These are phyloP conservation scores for Sinocyclocheilus anshuiensis DNA, from an alignment of 2,113 vertebrate species.

Conservation along the genomic window DNA sequence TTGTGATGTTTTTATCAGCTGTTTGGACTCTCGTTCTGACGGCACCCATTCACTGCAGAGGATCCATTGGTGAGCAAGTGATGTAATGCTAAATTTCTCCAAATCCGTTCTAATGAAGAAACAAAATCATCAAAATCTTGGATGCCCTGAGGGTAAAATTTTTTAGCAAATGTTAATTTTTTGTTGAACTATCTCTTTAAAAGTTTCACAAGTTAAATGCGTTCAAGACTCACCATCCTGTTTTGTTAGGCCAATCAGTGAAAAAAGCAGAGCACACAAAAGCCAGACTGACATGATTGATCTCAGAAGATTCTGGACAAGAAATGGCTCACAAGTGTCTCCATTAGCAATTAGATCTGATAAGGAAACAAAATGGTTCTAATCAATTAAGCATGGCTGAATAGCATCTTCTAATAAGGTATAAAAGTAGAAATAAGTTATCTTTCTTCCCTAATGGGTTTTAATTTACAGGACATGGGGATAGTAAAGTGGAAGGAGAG, in stretches of 20 bases:
- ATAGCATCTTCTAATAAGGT: not conserved
- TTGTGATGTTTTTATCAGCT: too few species aligned
- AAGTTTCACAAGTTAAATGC: not conserved
- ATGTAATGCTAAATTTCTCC: too few species aligned
- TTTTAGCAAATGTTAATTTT: not conserved
- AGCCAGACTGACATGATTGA: conserved; percentile 20
- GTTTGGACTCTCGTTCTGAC: too few species aligned
- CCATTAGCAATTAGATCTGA: conserved; percentile 3
- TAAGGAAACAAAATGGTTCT: conserved; percentile 12
- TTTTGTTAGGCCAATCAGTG: not conserved
- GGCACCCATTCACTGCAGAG: too few species aligned
- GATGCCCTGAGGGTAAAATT: too few species aligned
- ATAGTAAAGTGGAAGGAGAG: not conserved
- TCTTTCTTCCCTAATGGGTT: not conserved
- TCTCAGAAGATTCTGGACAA: not conserved
- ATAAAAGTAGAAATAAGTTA: not conserved
- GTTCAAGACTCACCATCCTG: conserved; percentile 40
- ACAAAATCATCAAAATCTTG: too few species aligned
- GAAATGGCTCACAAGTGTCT: not conserved
- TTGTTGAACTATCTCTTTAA: not conserved
- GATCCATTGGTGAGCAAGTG: too few species aligned
- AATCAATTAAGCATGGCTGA: not conserved
- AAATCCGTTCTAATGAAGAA: too few species aligned
- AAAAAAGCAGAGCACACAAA: conserved; percentile 17
- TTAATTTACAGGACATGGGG: not conserved